A percentile compares a stretch with the other conserved stretches of the same genome.
Conservation (phyloP, 2,797 vertebrate species). For the Hapalemur alaotrensis region DNA sequence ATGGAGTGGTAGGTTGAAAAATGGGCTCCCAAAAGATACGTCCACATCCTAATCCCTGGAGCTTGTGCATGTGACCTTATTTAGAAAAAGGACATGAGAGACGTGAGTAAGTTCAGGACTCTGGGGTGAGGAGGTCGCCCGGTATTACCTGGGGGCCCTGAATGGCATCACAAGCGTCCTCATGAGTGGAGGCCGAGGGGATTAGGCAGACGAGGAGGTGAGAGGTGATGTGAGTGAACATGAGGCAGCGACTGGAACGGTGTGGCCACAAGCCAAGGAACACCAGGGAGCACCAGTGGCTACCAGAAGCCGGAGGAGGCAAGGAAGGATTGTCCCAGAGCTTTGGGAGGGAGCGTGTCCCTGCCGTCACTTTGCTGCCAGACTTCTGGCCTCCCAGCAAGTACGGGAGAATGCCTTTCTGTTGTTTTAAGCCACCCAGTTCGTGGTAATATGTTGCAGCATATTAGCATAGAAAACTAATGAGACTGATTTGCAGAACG, state of each 20-base stretch:
- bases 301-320: neutral
- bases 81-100: neutral
- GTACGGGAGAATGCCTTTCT: neutral
- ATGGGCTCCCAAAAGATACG: too few species aligned
- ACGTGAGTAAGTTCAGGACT: neutral
- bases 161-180: neutral
- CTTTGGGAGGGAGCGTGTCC: accelerated
- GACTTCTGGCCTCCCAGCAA: neutral
- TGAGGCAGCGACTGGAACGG: accelerated
- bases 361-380: neutral
- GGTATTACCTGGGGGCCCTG: neutral
- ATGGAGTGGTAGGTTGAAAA: accelerated
- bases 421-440: neutral
- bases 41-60: neutral
- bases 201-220: accelerated
- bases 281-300: accelerated
- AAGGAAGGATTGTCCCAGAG: neutral
- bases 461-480: too few species aligned
- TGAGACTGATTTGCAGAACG: neutral
- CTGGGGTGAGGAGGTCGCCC: neutral
- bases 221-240: accelerated
- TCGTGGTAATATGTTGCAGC: neutral
- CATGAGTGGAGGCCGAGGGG: neutral
- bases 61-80: neutral
- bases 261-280: neutral